These are phyloP conservation scores for Periophthalmus modestus DNA, from an alignment of 2,113 vertebrate species.

Conservation along the genomic window DNA sequence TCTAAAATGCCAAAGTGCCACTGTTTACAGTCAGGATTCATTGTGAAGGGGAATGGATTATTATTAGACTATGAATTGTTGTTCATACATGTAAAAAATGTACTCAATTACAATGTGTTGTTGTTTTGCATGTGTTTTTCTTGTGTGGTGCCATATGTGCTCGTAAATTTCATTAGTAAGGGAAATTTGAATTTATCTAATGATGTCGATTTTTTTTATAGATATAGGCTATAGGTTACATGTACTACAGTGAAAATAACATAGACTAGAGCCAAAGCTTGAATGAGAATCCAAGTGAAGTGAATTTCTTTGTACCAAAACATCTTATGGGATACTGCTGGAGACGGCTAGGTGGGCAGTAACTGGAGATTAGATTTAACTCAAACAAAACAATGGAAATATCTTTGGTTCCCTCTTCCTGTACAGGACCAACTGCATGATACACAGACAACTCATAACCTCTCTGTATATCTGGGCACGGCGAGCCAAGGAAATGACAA, in stretches of 20 bases:
- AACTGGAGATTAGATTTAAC: conserved; percentile 54
- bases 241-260: background rate
- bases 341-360: conserved; percentile 39
- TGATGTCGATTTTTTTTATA: background rate
- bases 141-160: background rate
- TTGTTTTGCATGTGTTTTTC: too few species aligned
- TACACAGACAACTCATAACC: conserved; percentile 20
- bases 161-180: background rate
- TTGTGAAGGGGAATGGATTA: background rate
- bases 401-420: conserved; percentile 30
- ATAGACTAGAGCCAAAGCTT: background rate
- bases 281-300: background rate
- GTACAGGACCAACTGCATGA: conserved; percentile 17
- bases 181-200: background rate
- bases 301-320: background rate
- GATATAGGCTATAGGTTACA: background rate
- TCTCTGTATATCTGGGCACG: conserved; percentile 33
- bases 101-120: too few species aligned
- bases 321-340: conserved; percentile 5
- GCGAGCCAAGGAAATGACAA: conserved; percentile 21
- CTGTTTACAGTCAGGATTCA: background rate
- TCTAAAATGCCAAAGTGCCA: background rate
- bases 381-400: conserved; percentile 44
- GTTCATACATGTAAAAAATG: background rate
- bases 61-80: background rate